Evolutionary conservation across 2,888 invertebrate species (phyloP), one percentile per base, ranked within the genome.

Genomic region (Nymphalis c-album): DNA sequence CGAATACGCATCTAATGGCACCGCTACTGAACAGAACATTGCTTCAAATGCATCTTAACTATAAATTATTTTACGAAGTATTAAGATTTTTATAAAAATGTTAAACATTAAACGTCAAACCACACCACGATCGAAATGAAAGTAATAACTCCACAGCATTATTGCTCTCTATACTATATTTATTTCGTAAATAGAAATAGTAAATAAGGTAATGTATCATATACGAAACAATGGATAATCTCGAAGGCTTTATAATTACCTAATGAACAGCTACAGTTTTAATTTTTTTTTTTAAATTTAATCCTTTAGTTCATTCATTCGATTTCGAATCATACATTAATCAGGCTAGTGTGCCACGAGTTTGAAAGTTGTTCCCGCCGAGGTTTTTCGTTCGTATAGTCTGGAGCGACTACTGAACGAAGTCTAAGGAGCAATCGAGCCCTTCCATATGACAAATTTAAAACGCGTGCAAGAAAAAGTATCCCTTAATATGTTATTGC

Each of bases 321-420:
- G 84, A 83, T 77, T 82, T 83, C 73, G 79, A 80, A 79, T 81
- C 80, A 84, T 86, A 83, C 73, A 77, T 81, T 86, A 87, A 73
- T 76, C 71, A 80, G 78, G 79, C 79, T 85, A 87, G 80, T 84
- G 83, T 80, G 83, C 82, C 79, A 79, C 76, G 80, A 78, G 81
- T 80, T 76, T 80, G 84, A 83, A 85, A 82, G 79, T 88, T 87
- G 89, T 85, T 88, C 88, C 90, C 87, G 82, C 80, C 81, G 80
- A 82, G 80, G 77, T 80, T 76, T 77, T 78, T 78, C 76, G 78
- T 79, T 60, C 61, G 51, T 47, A 46, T 55, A 58, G 51, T 47
- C 61, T 62, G 67, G 53, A 64, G 51, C 26, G 63, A 61, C 35
- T 61, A 50, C 57, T 20, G 22, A 55, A 13, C 50, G 45, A 60